Evolutionary conservation across 2,888 invertebrate species (phyloP).

Genomic region (Flexamia atlantica): DNA sequence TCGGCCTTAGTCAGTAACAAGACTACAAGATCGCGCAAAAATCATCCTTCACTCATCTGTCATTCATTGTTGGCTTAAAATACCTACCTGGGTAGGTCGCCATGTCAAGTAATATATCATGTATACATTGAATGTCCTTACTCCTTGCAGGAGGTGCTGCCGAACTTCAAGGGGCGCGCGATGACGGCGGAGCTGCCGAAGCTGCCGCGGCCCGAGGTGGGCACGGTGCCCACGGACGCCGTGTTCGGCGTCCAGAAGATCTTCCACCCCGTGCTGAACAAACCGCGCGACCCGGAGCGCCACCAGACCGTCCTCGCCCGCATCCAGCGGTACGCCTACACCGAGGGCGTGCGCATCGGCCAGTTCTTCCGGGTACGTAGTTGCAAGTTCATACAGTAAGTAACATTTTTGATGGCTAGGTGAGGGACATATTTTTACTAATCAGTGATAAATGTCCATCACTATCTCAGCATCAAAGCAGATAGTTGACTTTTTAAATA

Average conservation of each 20-base stretch:
- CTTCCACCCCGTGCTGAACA: conserved; percentile 80
- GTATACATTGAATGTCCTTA: conserved; percentile 22
- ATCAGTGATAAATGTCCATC: no score
- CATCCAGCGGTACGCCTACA: conserved; percentile 83
- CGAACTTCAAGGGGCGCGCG: conserved; percentile 81
- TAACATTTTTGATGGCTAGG: no score
- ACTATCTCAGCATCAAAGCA: no score
- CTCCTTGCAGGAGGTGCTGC: conserved; percentile 78
- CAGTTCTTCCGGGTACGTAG: conserved; percentile 83
- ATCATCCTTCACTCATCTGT: no score
- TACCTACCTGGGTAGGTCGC: no score
- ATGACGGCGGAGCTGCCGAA: conserved; percentile 83
- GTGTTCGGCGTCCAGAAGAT: conserved; percentile 77
- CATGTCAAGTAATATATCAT: no score
- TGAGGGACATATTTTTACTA: no score
- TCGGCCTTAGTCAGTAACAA: no score
- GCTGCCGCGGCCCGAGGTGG: conserved; percentile 82
- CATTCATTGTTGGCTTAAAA: no score
- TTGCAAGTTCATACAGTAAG: no score
- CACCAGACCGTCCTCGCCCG: conserved; percentile 79
- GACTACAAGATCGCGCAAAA: no score
- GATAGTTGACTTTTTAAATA: no score
- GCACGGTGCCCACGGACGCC: conserved; percentile 76
- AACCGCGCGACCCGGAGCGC: conserved; percentile 76
- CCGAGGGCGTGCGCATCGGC: conserved; percentile 76